Percentiles rank a stretch among this genome's conserved stretches.
Evolutionary conservation across 2,888 invertebrate species (phyloP).

Genomic region (Shargacucullia verbasci): DNA sequence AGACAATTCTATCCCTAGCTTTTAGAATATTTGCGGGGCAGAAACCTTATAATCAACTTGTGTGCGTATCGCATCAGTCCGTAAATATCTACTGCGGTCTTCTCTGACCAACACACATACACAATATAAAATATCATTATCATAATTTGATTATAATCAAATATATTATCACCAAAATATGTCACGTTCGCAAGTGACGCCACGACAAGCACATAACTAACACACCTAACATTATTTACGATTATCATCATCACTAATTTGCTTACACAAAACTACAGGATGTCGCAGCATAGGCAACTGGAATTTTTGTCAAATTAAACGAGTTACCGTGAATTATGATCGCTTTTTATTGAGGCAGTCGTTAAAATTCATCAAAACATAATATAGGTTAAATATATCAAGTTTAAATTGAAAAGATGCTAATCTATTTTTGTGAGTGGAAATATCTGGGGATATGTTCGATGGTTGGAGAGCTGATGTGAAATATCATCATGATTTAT

Average conservation of each 20-base stretch:
- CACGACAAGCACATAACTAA: constrained; percentile 14
- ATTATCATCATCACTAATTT: constrained; percentile 45
- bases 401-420: constrained; percentile 28
- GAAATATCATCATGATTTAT: not conserved
- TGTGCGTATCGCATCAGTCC: too few relatives aligned
- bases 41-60: too few relatives aligned
- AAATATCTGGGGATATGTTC: not conserved
- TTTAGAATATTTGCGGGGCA: too few relatives aligned
- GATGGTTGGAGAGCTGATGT: constrained; percentile 15
- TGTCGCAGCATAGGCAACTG: constrained; percentile 32
- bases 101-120: too few relatives aligned
- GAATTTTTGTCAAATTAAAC: constrained; percentile 51
- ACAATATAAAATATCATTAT: too few relatives aligned
- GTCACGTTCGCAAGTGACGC: constrained; percentile 1
- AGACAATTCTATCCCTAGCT: too few relatives aligned
- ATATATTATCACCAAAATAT: not conserved
- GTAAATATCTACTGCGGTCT: too few relatives aligned
- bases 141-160: too few relatives aligned
- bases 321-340: constrained; percentile 46
- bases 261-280: constrained; percentile 46
- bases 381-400: constrained; percentile 45
- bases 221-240: constrained; percentile 45
- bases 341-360: constrained; percentile 48
- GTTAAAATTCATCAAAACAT: constrained; percentile 50
- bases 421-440: constrained; percentile 18